Evolutionary conservation across 2,888 invertebrate genomes (phyloP).

Genomic region (Lasioglossum marginatum): DNA sequence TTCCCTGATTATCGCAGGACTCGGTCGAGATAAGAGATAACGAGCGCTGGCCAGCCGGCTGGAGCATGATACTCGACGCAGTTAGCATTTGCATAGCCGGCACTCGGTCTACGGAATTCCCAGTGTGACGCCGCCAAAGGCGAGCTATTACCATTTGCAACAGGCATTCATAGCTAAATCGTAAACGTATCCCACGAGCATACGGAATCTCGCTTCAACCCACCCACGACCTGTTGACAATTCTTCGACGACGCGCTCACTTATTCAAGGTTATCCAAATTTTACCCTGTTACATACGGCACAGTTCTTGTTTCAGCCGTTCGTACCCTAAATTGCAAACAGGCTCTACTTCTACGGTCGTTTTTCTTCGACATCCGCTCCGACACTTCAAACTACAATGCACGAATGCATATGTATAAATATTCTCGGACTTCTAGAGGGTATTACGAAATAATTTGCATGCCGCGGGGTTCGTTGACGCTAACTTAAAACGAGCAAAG

Average conservation of each 20-base stretch:
- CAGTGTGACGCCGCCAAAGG: slow-evolving; percentile 35
- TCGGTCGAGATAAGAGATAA: slow-evolving; percentile 46
- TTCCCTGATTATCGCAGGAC: slow-evolving; percentile 25
- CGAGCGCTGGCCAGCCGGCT: slow-evolving; percentile 33
- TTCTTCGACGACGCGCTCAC: neutral
- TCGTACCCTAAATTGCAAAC: neutral
- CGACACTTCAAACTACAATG: neutral
- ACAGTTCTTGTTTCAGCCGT: neutral
- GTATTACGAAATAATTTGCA: slow-evolving; percentile 36
- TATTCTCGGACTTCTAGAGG: neutral
- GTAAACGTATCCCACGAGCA: slow-evolving; percentile 3
- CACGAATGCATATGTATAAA: too few species aligned
- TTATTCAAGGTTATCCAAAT: neutral
- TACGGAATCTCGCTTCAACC: neutral
- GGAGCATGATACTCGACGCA: slow-evolving; percentile 25
- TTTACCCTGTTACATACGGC: neutral
- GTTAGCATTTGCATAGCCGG: slow-evolving; percentile 46
- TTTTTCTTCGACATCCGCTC: neutral
- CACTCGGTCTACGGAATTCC: slow-evolving; percentile 34
- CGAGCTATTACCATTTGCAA: slow-evolving; percentile 42
- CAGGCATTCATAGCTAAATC: slow-evolving; percentile 24
- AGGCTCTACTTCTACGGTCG: too few species aligned
- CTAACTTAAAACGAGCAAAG: slow-evolving; percentile 43
- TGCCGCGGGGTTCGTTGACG: slow-evolving; percentile 6
- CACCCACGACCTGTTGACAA: neutral